Evolutionary conservation across 23 tunicate genomes (phyloP).

Genomic region (Ascidia mentula): DNA sequence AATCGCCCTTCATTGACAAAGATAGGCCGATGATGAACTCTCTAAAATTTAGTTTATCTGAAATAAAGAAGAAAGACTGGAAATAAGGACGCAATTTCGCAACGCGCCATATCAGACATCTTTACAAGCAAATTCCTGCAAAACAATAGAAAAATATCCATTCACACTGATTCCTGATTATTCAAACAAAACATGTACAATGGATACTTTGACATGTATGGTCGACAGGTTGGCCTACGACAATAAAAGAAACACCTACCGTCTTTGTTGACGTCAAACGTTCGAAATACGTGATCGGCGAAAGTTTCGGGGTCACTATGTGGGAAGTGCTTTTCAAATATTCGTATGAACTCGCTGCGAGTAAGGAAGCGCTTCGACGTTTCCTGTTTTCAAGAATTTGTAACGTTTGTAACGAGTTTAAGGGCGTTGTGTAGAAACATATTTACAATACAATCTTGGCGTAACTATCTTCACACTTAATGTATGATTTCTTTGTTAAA

Average conservation of each 20-base stretch:
- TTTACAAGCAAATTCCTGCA: too few relatives aligned
- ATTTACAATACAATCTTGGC: too few relatives aligned
- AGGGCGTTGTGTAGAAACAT: too few relatives aligned
- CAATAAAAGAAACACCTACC: constrained; percentile 30
- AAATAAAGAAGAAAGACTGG: neutral
- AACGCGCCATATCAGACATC: too few relatives aligned
- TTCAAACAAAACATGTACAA: too few relatives aligned
- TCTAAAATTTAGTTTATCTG: constrained; percentile 71
- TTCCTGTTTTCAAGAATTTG: neutral
- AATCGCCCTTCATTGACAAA: constrained; percentile 46
- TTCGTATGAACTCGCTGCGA: constrained; percentile 25
- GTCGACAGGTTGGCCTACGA: neutral
- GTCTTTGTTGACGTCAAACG: constrained; percentile 89
- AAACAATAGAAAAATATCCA: neutral
- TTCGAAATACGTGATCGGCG: constrained; percentile 81
- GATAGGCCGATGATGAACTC: constrained; percentile 84
- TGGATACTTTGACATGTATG: too few relatives aligned
- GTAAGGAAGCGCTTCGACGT: constrained; percentile 1
- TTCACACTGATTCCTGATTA: neutral
- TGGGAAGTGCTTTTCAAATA: constrained; percentile 33
- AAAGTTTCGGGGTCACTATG: constrained; percentile 52
- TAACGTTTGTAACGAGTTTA: too few relatives aligned
- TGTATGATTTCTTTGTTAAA: too few relatives aligned
- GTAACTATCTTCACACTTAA: too few relatives aligned
- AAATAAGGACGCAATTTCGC: neutral